These are phyloP conservation scores for Hippopotamyrus pictus DNA, from an alignment of 2,797 vertebrate species.

Conservation along the genomic window DNA sequence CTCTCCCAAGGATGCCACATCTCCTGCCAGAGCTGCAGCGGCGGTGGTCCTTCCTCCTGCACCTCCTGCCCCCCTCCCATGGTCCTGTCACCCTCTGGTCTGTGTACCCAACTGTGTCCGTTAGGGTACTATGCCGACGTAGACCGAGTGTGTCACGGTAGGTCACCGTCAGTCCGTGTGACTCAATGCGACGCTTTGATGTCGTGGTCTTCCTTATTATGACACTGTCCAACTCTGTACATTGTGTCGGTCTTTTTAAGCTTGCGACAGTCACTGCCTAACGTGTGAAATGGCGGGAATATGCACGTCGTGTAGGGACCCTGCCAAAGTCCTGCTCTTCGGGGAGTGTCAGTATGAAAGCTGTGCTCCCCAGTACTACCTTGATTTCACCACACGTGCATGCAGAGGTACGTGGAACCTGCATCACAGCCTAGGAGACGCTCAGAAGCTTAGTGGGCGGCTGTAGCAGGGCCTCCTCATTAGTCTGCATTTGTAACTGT, in stretches of 20 bases:
- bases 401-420: conserved; percentile 72
- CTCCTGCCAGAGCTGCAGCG: conserved; percentile 74
- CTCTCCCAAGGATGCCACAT: conserved; percentile 71
- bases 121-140: conserved; percentile 68
- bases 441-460: not conserved
- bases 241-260: conserved; percentile 50
- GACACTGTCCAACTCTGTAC: not conserved
- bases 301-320: conserved; percentile 79
- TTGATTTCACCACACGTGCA: conserved; percentile 69
- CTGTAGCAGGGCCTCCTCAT: not conserved
- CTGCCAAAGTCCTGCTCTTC: conserved; percentile 78
- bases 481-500: not conserved
- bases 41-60: conserved; percentile 65
- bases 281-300: conserved; percentile 63
- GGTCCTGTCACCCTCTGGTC: conserved; percentile 64
- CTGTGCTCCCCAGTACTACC: conserved; percentile 87
- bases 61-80: conserved; percentile 63
- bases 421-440: not conserved
- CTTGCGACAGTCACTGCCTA: conserved; percentile 70
- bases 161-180: conserved; percentile 35
- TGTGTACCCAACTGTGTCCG: conserved; percentile 65
- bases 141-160: conserved; percentile 66
- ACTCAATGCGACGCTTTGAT: not conserved
- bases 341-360: conserved; percentile 83
- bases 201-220: not conserved